Base-by-base conservation (phyloP, 2,797 vertebrate genomes). In the Numenius phaeopus region DNA sequence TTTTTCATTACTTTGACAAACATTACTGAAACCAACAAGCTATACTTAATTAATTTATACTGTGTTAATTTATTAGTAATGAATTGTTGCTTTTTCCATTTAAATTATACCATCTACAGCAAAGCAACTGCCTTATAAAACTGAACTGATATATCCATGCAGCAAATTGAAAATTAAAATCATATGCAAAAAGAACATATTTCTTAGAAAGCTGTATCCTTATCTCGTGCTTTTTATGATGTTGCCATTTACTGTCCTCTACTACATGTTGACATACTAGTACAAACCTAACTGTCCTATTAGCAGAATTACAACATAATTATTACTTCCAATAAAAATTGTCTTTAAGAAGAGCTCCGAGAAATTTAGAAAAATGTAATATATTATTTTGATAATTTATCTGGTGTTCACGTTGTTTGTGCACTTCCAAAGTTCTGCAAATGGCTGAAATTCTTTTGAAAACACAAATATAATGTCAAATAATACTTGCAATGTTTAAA, bases 1-100 rank as follows among this genome's bases (percentile, higher is more conserved):
- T 49, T 69, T 85, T 57, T 69, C 54, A 44, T 87, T 87, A 84
- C 76, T 97, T 95, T 20, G 52, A 82, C 72, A 97, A 94, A 89
- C 24, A 58, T 39, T 75, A 95, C 79, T 76, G 84, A 97, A 96
- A 73, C 17, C 30, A 80, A 42, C 11, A 83, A 82, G 7, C 52
- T 86, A 75, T 75, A 57, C 77, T 57, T 81, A 47, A 83, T 49
- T 81, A 79, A 82, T 95, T 62, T 29, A 62, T 20, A 21, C 12
- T 89, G 66, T 39, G 82, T 52, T 65, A 75, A 80, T 94, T 73
- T 79, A 17, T 92, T 94, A 92, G 86, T 70, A 78, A 78, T 39
- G 13, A 90, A 81, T 86, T 76, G 24, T 42, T 16, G 7, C 2
- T 34, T 91, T 95, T 78, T 58, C 29, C 52, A 71, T 92, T 78